A percentile compares a stretch with the other conserved stretches of the same genome.
phyloP scores from a whole-genome alignment of 2,888 invertebrate genomes.

The Pyrrhia umbra region DNA sequence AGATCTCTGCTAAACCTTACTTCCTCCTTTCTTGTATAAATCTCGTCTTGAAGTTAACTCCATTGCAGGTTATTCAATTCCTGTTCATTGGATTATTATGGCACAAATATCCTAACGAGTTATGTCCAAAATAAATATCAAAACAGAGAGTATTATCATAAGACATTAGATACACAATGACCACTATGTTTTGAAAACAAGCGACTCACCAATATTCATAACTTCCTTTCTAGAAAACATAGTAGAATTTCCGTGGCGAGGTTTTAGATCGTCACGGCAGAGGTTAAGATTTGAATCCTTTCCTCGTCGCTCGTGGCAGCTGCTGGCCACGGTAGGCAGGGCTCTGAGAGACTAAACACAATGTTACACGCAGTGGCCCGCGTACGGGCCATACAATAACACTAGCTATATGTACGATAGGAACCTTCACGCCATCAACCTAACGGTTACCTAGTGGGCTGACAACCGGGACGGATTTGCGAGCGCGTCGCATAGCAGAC shows the following conservation, averaged over 20 bases:
- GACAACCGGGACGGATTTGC: constrained; percentile 83
- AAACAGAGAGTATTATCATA: constrained; percentile 36
- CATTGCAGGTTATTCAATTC: constrained; percentile 43
- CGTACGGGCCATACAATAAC: constrained; percentile 69
- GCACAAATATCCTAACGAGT: constrained; percentile 58
- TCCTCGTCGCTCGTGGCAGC: constrained; percentile 59
- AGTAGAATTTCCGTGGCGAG: constrained; percentile 51
- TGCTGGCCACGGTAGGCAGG: constrained; percentile 59
- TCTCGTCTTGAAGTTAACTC: constrained; percentile 23
- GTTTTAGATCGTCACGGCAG: constrained; percentile 48
- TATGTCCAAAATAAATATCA: constrained; percentile 29
- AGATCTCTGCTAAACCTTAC: constrained; percentile 31
- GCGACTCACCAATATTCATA: constrained; percentile 71
- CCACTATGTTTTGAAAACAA: constrained; percentile 67
- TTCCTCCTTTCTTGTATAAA: constrained; percentile 31
- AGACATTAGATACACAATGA: constrained; percentile 53
- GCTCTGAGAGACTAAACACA: constrained; percentile 83
- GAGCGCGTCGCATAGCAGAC: constrained; percentile 73
- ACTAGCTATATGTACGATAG: constrained; percentile 70
- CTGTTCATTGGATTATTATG: constrained; percentile 72
- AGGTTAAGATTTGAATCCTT: constrained; percentile 52
- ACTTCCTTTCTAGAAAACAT: constrained; percentile 51
- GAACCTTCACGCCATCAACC: constrained; percentile 79
- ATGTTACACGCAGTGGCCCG: constrained; percentile 80
- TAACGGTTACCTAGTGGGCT: constrained; percentile 89